Percentiles rank a stretch among this genome's conserved stretches.
Evolutionary conservation across 2,888 invertebrate genomes (phyloP).

Genomic region (Encarsia formosa): DNA sequence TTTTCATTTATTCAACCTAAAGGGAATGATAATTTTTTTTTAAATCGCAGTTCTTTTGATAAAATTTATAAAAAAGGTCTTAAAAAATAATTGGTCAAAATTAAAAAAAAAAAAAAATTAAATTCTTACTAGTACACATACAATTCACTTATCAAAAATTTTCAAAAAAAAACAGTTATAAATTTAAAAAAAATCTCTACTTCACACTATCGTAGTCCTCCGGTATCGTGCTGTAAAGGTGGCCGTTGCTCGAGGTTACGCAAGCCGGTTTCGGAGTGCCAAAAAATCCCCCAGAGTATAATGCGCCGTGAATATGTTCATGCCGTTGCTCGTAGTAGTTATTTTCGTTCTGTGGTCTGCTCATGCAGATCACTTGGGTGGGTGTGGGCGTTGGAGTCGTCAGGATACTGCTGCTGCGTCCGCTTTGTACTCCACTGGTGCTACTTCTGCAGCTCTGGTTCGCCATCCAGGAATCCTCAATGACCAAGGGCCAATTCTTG

Average conservation of each 20-base stretch:
- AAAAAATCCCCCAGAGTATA: constrained; percentile 33
- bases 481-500: constrained; percentile 69
- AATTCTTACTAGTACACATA: no score
- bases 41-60: no score
- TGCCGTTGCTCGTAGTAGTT: constrained; percentile 59
- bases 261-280: constrained; percentile 42
- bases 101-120: no score
- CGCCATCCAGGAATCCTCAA: constrained; percentile 67
- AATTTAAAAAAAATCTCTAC: no score
- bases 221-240: constrained; percentile 49
- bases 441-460: constrained; percentile 49
- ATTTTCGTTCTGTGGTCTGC: constrained; percentile 62
- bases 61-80: no score
- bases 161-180: no score
- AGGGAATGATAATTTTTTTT: no score
- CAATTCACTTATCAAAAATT: no score
- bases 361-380: constrained; percentile 63
- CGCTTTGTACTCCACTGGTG: no score
- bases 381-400: constrained; percentile 60
- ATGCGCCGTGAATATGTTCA: constrained; percentile 51
- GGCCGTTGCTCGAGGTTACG: constrained; percentile 46
- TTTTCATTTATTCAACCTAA: no score
- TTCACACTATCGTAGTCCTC: no score
- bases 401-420: constrained; percentile 33
- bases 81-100: no score